A percentile compares a stretch with the other conserved stretches of the same genome.
Conservation (phyloP, 2,113 vertebrate species). For the Pterocles orientalis region DNA sequence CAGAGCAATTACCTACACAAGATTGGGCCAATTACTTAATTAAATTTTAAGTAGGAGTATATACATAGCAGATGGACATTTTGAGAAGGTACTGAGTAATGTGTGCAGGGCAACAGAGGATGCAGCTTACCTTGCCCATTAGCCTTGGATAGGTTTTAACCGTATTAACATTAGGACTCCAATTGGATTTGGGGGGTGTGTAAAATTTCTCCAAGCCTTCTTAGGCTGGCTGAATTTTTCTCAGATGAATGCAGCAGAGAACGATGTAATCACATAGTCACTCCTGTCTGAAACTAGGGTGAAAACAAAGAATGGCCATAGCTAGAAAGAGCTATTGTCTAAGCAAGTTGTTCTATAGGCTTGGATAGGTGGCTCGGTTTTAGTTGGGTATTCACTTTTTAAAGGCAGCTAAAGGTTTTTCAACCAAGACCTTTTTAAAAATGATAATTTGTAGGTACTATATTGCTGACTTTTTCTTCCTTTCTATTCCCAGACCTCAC, state of each 20-base stretch:
- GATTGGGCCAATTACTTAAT: constrained; percentile 35
- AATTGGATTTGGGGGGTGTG: not conserved
- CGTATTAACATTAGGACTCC: not conserved
- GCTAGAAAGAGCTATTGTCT: not conserved
- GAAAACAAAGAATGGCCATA: not conserved
- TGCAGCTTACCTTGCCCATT: not conserved
- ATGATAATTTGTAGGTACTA: not conserved
- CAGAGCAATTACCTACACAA: constrained; percentile 51
- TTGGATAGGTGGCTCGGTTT: not conserved
- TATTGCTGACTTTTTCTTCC: not conserved
- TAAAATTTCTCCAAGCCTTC: not conserved
- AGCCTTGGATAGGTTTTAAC: not conserved
- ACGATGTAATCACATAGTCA: not conserved
- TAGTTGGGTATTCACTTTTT: not conserved
- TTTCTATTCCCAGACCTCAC: not conserved
- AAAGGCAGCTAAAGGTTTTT: not conserved
- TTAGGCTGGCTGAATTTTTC: not conserved
- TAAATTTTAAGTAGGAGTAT: constrained; percentile 31
- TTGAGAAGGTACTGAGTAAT: constrained; percentile 15
- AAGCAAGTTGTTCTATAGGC: not conserved
- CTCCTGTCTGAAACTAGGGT: not conserved
- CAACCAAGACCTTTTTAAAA: not conserved
- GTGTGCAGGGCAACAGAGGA: not conserved
- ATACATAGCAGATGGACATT: constrained; percentile 30
- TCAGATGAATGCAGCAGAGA: not conserved